A percentile compares a stretch with the other conserved stretches of the same genome.
Conservation (phyloP, 2,797 vertebrate genomes). For the Emys orbicularis region DNA sequence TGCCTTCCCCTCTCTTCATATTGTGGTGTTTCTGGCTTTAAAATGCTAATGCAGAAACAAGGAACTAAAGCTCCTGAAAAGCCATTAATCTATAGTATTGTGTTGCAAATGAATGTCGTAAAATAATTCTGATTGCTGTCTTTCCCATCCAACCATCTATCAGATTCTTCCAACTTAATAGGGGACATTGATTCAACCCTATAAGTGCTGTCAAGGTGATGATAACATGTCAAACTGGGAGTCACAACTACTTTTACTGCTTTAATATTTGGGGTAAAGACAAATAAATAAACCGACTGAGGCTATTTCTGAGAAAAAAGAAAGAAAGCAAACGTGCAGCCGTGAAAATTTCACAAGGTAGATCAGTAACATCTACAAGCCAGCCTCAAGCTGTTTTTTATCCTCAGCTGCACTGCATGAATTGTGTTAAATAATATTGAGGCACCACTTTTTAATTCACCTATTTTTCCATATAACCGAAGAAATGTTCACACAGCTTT, state of each 20-base stretch:
- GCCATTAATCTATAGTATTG: not conserved
- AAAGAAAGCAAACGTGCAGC: constrained; percentile 4
- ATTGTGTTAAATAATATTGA: not conserved
- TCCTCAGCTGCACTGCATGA: constrained; percentile 8
- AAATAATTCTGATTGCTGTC: not conserved
- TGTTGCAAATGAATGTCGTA: not conserved
- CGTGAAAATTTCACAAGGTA: constrained; percentile 26
- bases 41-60: not conserved
- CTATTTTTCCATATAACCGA: not conserved
- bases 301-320: constrained; percentile 40
- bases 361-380: constrained; percentile 22
- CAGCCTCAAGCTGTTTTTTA: constrained; percentile 16
- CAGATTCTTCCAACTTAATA: not conserved
- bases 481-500: not conserved
- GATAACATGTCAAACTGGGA: constrained; percentile 24
- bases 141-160: not conserved
- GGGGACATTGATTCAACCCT: not conserved
- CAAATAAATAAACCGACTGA: constrained; percentile 59
- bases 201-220: constrained; percentile 7
- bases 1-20: not conserved
- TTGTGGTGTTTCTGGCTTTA: not conserved
- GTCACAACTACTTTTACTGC: constrained; percentile 37
- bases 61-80: not conserved
- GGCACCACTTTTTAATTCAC: constrained; percentile 19
- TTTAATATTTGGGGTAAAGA: constrained; percentile 45